These are phyloP conservation scores for Hemichromis elongatus DNA, from an alignment of 2,113 vertebrate species.

Conservation along the genomic window DNA sequence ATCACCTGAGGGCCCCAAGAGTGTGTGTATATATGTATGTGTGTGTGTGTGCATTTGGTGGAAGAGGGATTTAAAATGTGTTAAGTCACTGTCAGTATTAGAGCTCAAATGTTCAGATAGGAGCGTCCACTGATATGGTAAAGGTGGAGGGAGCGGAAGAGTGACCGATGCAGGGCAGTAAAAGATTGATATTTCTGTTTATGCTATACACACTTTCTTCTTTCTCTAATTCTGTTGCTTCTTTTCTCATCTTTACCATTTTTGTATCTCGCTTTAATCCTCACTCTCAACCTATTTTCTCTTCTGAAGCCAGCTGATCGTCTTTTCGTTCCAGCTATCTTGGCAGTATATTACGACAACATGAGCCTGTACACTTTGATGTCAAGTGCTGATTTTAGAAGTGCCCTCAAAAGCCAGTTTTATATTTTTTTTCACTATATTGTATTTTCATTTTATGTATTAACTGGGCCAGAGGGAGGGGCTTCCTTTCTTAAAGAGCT, in stretches of 20 bases:
- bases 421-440: neutral
- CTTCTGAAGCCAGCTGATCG: neutral
- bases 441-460: neutral
- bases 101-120: slow-evolving; percentile 1
- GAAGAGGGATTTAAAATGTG: neutral
- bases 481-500: neutral
- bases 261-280: neutral
- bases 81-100: slow-evolving; percentile 4
- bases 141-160: neutral
- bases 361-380: neutral
- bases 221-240: neutral
- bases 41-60: neutral
- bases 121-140: neutral
- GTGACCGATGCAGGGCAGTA: neutral
- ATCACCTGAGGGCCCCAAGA: slow-evolving; percentile 22
- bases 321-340: neutral
- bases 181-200: neutral
- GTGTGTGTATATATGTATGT: neutral
- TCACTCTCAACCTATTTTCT: neutral
- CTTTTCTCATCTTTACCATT: neutral
- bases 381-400: neutral
- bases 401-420: neutral
- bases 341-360: neutral
- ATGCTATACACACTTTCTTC: neutral
- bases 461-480: neutral